Conservation (phyloP, 2,113 vertebrate species). For the Ornithorhynchus anatinus region DNA sequence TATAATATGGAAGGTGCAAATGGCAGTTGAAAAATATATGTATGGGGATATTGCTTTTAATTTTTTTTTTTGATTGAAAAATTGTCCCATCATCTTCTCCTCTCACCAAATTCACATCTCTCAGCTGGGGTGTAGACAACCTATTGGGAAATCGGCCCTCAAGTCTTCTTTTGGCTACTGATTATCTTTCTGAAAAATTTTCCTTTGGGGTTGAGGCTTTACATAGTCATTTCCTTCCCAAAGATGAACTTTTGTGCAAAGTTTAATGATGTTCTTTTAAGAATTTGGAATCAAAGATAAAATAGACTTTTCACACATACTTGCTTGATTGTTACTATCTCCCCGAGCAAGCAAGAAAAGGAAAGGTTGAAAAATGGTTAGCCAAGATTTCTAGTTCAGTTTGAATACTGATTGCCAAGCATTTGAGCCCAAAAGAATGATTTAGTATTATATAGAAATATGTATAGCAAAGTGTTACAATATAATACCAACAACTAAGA, state of each 20-base stretch:
- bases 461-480: rapidly evolving
- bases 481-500: no score
- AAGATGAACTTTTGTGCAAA: constrained; percentile 5
- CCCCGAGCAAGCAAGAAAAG: background rate
- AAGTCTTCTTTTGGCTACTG: background rate
- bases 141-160: no score
- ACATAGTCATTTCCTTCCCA: background rate
- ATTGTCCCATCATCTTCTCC: no score
- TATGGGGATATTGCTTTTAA: no score
- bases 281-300: background rate
- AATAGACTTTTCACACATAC: background rate
- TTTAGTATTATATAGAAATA: no score
- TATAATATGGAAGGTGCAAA: no score
- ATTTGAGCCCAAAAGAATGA: background rate
- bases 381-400: background rate
- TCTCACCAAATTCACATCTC: no score
- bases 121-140: no score
- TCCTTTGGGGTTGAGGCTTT: background rate
- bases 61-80: no score
- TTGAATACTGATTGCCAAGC: background rate
- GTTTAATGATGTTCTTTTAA: background rate
- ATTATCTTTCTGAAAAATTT: background rate
- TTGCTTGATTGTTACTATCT: background rate
- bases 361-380: background rate
- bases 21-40: no score